Evolutionary conservation across 1,140 invertebrate genomes (phyloP), one percentile per base, ranked within the genome.

Genomic region (Harpegnathos saltator): DNA sequence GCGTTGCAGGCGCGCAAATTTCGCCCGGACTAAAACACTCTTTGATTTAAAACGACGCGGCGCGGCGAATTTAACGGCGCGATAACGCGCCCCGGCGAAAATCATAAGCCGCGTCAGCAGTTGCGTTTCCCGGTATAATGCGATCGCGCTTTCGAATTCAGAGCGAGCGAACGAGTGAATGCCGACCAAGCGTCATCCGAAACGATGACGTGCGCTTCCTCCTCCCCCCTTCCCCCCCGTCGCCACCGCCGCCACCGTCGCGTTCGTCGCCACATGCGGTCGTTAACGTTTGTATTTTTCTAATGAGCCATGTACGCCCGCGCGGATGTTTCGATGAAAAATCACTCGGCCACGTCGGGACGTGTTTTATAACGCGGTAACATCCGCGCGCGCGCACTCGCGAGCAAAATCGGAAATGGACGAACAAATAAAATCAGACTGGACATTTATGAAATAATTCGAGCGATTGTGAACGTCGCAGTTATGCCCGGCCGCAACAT

Each of bases 51-150:
- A 77, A 68, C 54, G 44, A 26, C 26, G 29, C 73, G 61, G 29
- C 22, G 33, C 38, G 33, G 73, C 26, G 61, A 77, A 68, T 77
- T 77, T 77, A 77, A 77, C 48, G 29, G 29, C 33, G 33, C 65
- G 75, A 78, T 78, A 69, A 78, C 58, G 58, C 38, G 19, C 19
- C 33, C 33, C 1, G 59, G 48, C 62, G 48, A 68, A 66, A 56
- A 77, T 68, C 62, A 63, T 77, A 77, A 77, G 74, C 74, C 74
- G 62, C 62, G 48, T 77, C 74, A 77, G 74, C 74, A 54, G 61
- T 9, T 44, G 61, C 44, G 33, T 61, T n/a, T n/a, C n/a, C n/a
- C 71, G 22, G 26, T 62, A 77, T 77, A 68, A 77, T 77, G 19
- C 74, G 68, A 68, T 77, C 48, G 62, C 19, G 52, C 66, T 74